These are phyloP conservation scores for Acanthurus tractus DNA, from an alignment of 2,797 vertebrate species.

Conservation along the genomic window DNA sequence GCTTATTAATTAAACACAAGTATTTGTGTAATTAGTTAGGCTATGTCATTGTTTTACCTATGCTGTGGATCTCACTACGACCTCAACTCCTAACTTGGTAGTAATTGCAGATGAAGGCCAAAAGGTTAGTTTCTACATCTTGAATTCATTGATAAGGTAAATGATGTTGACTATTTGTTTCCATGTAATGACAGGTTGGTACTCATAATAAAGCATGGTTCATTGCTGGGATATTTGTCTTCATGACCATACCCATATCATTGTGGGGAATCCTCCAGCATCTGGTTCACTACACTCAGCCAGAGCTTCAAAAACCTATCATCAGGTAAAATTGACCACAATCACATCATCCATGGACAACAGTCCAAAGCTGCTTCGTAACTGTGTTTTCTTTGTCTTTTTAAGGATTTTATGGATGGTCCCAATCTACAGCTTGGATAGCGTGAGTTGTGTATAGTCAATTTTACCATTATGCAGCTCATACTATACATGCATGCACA, in stretches of 20 bases:
- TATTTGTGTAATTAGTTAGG: too few relatives aligned
- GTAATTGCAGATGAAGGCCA: not conserved
- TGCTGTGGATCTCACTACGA: not conserved
- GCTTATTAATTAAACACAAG: too few relatives aligned
- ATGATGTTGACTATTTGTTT: not conserved
- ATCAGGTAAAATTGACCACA: conserved; percentile 89
- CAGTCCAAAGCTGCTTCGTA: not conserved
- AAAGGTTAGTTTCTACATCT: not conserved
- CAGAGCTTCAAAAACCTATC: conserved; percentile 97
- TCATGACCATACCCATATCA: conserved; percentile 97
- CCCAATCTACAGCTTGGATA: conserved; percentile 98
- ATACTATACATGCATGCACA: not conserved
- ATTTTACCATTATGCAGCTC: not conserved
- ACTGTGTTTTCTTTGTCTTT: not conserved
- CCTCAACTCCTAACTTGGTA: not conserved
- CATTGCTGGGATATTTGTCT: conserved; percentile 96
- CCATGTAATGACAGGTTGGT: conserved; percentile 85
- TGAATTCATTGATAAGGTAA: not conserved
- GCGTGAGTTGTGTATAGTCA: conserved; percentile 88
- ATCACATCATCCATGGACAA: not conserved
- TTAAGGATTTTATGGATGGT: conserved; percentile 99
- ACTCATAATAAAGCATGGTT: conserved; percentile 98
- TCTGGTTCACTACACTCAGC: conserved; percentile 97
- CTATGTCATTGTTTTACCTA: not conserved
- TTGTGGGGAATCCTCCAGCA: conserved; percentile 98